phyloP scores from a whole-genome alignment of 2,888 invertebrate genomes.

The Cerceris ruficornis region DNA sequence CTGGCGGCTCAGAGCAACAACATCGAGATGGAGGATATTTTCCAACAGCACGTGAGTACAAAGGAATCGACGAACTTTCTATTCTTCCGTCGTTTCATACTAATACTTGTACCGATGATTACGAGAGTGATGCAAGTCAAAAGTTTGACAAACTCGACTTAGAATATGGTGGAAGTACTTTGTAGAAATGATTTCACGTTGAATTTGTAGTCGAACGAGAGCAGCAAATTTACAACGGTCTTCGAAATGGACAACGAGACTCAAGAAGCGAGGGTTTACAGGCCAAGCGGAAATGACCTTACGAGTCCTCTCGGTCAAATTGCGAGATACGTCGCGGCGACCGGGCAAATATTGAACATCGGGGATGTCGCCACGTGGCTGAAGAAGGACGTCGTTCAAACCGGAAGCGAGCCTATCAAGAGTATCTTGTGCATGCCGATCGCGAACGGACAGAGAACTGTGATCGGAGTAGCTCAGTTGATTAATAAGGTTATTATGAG shows the following conservation, averaged over 20 bases:
- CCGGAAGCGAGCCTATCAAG: constrained; percentile 85
- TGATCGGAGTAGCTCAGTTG: constrained; percentile 95
- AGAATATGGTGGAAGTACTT: background rate
- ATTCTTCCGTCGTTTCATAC: too few relatives aligned
- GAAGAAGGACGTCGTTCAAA: constrained; percentile 82
- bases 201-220: constrained; percentile 75
- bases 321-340: constrained; percentile 93
- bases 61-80: too few relatives aligned
- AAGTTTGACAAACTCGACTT: too few relatives aligned
- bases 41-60: constrained; percentile 83
- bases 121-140: too few relatives aligned
- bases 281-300: constrained; percentile 86
- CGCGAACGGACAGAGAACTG: constrained; percentile 92
- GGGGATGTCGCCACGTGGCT: constrained; percentile 93
- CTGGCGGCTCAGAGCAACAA: constrained; percentile 83
- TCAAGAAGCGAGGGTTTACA: constrained; percentile 85
- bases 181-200: background rate
- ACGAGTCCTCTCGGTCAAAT: constrained; percentile 89
- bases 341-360: constrained; percentile 94
- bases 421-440: constrained; percentile 97
- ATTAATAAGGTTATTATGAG: constrained; percentile 90
- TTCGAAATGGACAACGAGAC: constrained; percentile 91
- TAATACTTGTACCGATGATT: too few relatives aligned
- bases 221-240: constrained; percentile 90
- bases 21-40: constrained; percentile 87